Evolutionary conservation across 2,113 vertebrate species (phyloP).

Genomic region (Mesoclemmys tuberculata): DNA sequence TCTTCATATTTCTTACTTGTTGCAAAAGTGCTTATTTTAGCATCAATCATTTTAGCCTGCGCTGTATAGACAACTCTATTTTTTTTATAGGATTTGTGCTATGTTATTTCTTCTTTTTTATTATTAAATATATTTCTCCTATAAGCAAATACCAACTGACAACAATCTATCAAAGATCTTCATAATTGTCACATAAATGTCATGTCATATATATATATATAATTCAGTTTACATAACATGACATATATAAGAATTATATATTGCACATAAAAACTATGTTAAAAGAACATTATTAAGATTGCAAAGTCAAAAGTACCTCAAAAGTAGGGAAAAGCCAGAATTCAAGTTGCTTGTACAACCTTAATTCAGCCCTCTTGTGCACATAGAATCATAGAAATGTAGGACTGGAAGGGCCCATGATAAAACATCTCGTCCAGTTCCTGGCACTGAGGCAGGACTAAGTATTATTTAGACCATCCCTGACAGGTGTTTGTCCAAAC

Average conservation of each 20-base stretch:
- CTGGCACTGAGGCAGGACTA: no score
- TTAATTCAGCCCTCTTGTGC: rapidly evolving
- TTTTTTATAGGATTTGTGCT: slow-evolving; percentile 67
- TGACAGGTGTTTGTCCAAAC: background rate
- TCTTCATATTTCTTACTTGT: slow-evolving; percentile 70
- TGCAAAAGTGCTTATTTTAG: slow-evolving; percentile 77
- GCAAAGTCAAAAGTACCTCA: background rate
- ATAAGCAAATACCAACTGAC: slow-evolving; percentile 73
- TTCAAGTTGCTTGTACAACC: background rate
- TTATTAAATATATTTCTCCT: slow-evolving; percentile 78
- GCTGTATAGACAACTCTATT: slow-evolving; percentile 70
- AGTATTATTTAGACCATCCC: background rate
- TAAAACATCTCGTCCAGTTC: background rate
- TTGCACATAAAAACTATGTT: background rate
- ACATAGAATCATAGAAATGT: background rate
- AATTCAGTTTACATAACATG: background rate
- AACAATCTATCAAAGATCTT: slow-evolving; percentile 70
- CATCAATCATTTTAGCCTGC: slow-evolving; percentile 73
- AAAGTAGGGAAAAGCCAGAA: background rate
- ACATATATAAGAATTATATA: background rate
- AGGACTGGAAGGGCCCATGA: background rate
- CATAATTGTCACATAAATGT: slow-evolving; percentile 63
- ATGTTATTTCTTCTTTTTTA: slow-evolving; percentile 67
- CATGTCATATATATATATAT: slow-evolving; percentile 52
- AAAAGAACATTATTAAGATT: rapidly evolving